Conservation (phyloP, 2,113 vertebrate species). For the Myotis brandtii region DNA sequence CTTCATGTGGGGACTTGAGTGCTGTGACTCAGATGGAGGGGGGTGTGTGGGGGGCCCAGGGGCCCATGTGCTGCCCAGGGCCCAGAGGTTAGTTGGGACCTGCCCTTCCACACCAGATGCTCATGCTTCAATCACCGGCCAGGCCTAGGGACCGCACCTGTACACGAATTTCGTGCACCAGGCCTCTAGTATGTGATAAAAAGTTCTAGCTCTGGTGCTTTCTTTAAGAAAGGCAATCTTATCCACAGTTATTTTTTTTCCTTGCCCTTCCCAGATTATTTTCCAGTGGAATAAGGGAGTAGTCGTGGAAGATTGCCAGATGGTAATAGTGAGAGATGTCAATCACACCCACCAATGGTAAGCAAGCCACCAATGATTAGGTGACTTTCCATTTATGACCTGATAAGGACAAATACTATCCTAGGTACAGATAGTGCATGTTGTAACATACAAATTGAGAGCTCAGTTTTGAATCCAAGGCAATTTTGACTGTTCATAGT, state of each 20-base stretch:
- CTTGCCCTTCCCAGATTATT: neutral
- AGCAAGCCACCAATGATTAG: neutral
- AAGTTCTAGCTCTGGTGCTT: neutral
- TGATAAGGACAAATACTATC: neutral
- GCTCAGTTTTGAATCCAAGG: neutral
- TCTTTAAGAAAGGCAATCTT: constrained; percentile 37
- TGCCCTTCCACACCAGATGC: too few relatives aligned
- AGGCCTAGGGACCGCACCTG: too few relatives aligned
- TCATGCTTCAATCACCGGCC: too few relatives aligned
- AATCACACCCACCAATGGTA: neutral
- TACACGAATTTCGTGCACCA: too few relatives aligned
- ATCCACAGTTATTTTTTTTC: neutral
- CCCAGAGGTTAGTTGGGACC: too few relatives aligned
- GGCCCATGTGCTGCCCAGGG: too few relatives aligned
- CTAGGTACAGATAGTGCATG: fast-evolving
- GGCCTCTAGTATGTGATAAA: neutral
- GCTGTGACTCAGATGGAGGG: too few relatives aligned
- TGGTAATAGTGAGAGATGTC: neutral
- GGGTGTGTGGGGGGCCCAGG: too few relatives aligned
- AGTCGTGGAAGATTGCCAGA: neutral
- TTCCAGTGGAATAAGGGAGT: constrained; percentile 3
- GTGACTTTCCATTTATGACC: constrained; percentile 31
- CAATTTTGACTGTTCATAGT: constrained; percentile 17
- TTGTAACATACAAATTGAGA: neutral
- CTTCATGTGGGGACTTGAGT: too few relatives aligned